phyloP scores from a whole-genome alignment of 1,140 invertebrate species.

The Pseudomyrmex flavicornis region DNA sequence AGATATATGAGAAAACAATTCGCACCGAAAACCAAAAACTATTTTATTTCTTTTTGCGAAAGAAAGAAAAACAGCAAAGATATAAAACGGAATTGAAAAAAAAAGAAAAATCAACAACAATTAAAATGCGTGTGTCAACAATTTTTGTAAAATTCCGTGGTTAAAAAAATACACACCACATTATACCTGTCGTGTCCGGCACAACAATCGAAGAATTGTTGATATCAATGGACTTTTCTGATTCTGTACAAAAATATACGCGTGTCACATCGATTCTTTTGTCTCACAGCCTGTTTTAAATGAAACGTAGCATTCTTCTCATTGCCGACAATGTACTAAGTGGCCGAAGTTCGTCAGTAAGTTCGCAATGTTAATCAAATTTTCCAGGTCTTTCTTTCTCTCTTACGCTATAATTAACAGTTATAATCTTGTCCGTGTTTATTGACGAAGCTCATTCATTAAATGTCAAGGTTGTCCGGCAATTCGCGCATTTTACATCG shows the following conservation, averaged over 20 bases:
- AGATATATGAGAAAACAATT: neutral
- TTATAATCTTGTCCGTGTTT: neutral
- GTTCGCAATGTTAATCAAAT: conserved; percentile 36
- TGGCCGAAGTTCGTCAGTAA: neutral
- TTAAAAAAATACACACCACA: conserved; percentile 53
- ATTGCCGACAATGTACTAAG: conserved; percentile 30
- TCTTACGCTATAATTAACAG: conserved; percentile 34
- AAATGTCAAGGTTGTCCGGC: conserved; percentile 7
- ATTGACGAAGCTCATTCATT: conserved; percentile 43
- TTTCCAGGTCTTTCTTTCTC: neutral
- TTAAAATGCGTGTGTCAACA: neutral
- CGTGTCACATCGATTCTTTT: conserved; percentile 72
- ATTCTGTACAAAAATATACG: conserved; percentile 80
- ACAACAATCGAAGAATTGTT: conserved; percentile 35
- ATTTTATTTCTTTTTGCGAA: too few relatives aligned
- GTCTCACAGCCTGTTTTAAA: conserved; percentile 82
- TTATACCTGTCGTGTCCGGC: conserved; percentile 33
- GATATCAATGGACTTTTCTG: conserved; percentile 64
- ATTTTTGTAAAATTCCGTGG: conserved; percentile 13
- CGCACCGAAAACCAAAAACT: neutral
- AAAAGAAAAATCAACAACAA: neutral
- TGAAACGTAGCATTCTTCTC: conserved; percentile 68
- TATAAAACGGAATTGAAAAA: neutral
- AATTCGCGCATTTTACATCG: conserved; percentile 39
- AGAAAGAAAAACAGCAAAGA: neutral